Evolutionary conservation across 37 sponge, comb jelly and placozoan species (phyloP).

Genomic region (Chondrosia reniformis): DNA sequence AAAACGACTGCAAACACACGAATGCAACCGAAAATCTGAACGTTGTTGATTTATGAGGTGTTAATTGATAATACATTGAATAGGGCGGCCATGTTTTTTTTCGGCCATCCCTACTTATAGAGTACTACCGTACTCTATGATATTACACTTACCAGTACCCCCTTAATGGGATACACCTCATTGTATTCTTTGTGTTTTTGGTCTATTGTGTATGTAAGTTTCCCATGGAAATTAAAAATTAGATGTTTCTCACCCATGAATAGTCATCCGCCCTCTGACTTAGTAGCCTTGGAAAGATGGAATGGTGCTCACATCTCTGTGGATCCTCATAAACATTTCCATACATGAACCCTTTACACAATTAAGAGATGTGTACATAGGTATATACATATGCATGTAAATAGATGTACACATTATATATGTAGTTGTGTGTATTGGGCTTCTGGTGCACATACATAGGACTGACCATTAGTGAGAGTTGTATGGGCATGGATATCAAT

Average conservation of each 20-base stretch:
- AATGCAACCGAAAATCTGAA: no score
- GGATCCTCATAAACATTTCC: slow-evolving; percentile 93
- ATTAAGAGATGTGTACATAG: background rate
- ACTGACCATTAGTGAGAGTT: slow-evolving; percentile 86
- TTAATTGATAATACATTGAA: no score
- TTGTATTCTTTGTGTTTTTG: no score
- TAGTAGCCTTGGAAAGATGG: slow-evolving; percentile 87
- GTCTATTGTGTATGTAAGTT: no score
- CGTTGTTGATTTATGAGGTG: no score
- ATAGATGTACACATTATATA: slow-evolving; percentile 11
- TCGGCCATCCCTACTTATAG: no score
- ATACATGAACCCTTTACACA: slow-evolving; percentile 87
- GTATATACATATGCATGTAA: background rate
- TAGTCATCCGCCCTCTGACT: slow-evolving; percentile 82
- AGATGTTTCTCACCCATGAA: slow-evolving; percentile 77
- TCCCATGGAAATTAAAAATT: no score
- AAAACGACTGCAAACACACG: no score
- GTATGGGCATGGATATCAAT: slow-evolving; percentile 98
- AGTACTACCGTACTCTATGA: no score
- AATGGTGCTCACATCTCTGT: slow-evolving; percentile 82
- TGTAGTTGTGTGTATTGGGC: background rate
- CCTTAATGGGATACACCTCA: no score
- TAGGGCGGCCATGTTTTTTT: no score
- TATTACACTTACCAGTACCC: no score
- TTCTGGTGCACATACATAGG: background rate